Percentiles rank a stretch among this genome's conserved stretches.
These are phyloP conservation scores for Okamejei kenojei DNA, from an alignment of 2,797 vertebrate species.

Conservation along the genomic window DNA sequence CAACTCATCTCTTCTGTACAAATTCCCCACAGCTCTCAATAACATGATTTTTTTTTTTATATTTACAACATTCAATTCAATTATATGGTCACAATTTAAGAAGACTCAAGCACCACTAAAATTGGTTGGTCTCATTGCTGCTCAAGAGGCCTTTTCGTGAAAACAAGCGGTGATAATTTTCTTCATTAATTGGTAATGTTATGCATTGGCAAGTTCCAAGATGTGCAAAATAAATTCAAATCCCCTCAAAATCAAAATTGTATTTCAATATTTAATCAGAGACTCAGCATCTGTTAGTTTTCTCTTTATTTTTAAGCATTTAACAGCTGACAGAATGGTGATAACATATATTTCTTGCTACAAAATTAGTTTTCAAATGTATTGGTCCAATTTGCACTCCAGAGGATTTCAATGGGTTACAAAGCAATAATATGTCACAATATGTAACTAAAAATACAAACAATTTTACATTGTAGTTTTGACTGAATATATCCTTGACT, in stretches of 20 bases:
- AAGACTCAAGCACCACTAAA: not conserved
- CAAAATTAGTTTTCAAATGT: not conserved
- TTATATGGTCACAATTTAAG: not conserved
- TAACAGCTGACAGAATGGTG: not conserved
- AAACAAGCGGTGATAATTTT: not conserved
- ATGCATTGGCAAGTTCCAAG: not conserved
- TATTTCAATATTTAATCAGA: not conserved
- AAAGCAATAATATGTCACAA: too few species aligned
- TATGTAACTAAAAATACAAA: not conserved
- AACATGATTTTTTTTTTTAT: not conserved
- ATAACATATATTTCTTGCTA: not conserved
- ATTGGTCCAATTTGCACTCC: not conserved
- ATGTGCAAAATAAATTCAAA: not conserved
- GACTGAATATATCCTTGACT: not conserved
- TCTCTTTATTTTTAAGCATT: not conserved
- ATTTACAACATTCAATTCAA: not conserved
- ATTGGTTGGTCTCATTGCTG: not conserved
- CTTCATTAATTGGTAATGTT: not conserved
- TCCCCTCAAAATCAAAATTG: not conserved
- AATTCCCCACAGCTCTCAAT: too few species aligned
- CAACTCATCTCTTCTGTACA: too few species aligned
- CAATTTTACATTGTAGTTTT: slow-evolving; percentile 5
- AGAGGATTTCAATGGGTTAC: not conserved
- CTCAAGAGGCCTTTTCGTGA: not conserved
- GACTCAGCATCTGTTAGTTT: not conserved